Base-by-base conservation (phyloP, 2,113 vertebrate genomes). In the Colius striatus region DNA sequence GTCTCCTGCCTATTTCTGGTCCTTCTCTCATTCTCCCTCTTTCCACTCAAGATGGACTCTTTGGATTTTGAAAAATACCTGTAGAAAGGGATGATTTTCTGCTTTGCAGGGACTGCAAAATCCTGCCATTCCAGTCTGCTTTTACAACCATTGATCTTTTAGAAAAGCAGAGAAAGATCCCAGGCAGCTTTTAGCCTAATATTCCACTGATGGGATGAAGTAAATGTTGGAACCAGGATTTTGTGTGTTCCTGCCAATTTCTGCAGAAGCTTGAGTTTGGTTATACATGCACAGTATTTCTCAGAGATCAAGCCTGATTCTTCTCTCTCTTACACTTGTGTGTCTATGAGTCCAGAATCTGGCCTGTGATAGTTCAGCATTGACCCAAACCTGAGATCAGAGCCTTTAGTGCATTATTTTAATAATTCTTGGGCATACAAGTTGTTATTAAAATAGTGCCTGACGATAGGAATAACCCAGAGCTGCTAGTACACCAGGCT, bases 261-360 rank as follows among this genome's bases (percentile, higher is more conserved):
- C 93, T 87, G 76, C 51, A 77, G 75, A 57, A 71, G 78, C 32
- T 95, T 68, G 23, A 51, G 10, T 60, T 77, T 87, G 80, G 41
- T 87, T 87, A 45, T 82, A 84, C 21, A 22, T 89, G 66, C 77
- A 53, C 22, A 62, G 34, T 93, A 32, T 88, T 95, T 95, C 90
- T 95, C 93, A 94, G 85, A 90, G 83, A 82, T 95, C 88, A 84
- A 87, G 93, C 83, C 95, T 96, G 73, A 87, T 95, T 95, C 86
- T 95, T 95, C 94, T 84, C 79, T 90, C 30, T 8, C 92, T 91
- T 96, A 89, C 88, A 82, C 36, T 73, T 75, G 41, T 82, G 66
- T 96, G 82, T 66, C 93, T 91, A 60, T 93, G 91, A 96, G 68
- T 92, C 88, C 83, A 87, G 85, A 94, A 87, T 95, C 84, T 65